Conservation (phyloP, 2,888 invertebrate genomes). For the Standfussiana lucernea region DNA sequence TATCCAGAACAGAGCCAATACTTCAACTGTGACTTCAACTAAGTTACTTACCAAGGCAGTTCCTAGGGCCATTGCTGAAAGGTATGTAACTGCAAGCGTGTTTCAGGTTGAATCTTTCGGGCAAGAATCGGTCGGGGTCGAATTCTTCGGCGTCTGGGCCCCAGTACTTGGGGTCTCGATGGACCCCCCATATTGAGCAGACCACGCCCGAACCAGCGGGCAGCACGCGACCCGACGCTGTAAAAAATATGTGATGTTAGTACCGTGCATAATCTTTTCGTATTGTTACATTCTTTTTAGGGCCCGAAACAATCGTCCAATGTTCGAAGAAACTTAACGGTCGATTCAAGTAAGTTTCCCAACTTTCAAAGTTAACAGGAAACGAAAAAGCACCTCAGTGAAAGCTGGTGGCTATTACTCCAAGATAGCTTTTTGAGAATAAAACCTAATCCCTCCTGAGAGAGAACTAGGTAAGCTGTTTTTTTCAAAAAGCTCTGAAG, state of each 20-base stretch:
- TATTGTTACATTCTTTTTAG: neutral
- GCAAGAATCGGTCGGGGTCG: constrained; percentile 91
- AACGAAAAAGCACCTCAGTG: neutral
- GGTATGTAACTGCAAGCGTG: constrained; percentile 87
- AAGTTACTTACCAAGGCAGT: constrained; percentile 86
- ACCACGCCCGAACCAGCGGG: constrained; percentile 87
- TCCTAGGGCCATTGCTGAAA: constrained; percentile 89
- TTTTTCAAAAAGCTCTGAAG: neutral
- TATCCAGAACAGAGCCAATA: neutral
- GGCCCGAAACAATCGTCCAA: neutral
- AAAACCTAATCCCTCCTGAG: neutral
- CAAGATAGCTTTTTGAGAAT: neutral
- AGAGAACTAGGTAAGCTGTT: neutral
- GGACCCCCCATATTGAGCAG: constrained; percentile 88
- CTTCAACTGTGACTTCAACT: neutral
- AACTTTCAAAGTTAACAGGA: neutral
- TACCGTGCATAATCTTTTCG: neutral
- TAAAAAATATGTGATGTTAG: constrained; percentile 1
- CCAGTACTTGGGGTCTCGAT: constrained; percentile 91
- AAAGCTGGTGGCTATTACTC: neutral
- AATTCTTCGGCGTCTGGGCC: constrained; percentile 91
- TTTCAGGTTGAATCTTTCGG: constrained; percentile 85
- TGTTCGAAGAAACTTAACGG: neutral
- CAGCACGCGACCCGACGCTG: constrained; percentile 82
- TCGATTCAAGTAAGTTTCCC: neutral